Evolutionary conservation across 2,113 vertebrate genomes (phyloP).

Genomic region (Passer montanus): DNA sequence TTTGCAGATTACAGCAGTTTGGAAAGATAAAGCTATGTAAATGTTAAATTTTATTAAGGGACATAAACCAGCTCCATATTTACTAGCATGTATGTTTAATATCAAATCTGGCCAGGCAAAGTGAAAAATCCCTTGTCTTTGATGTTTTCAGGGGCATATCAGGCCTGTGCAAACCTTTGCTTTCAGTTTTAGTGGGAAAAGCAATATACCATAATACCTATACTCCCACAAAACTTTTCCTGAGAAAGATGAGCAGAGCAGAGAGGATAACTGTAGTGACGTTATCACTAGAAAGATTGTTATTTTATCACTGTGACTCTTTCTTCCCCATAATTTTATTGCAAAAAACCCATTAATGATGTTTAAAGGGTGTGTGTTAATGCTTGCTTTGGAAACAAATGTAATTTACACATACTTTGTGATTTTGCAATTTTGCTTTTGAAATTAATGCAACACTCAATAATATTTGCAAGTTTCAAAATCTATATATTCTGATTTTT

Average conservation of each 20-base stretch:
- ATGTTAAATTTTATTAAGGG: background rate
- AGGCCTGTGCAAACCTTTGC: background rate
- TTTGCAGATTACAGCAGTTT: background rate
- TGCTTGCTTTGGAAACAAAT: slow-evolving; percentile 6
- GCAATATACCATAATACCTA: background rate
- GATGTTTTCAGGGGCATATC: background rate
- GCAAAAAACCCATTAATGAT: slow-evolving; percentile 30
- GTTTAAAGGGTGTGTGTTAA: slow-evolving; percentile 13
- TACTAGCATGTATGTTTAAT: background rate
- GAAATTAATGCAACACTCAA: background rate
- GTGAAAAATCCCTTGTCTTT: background rate
- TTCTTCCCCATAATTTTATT: background rate
- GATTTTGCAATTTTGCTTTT: background rate
- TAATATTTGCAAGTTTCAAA: background rate
- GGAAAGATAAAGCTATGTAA: background rate
- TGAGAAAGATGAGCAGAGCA: background rate
- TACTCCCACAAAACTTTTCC: background rate
- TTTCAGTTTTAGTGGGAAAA: background rate
- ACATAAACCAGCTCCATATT: background rate
- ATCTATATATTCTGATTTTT: background rate
- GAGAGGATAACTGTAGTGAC: background rate
- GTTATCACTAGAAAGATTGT: background rate
- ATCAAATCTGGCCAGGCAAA: background rate
- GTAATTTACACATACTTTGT: background rate
- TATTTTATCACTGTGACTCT: background rate